A percentile compares a stretch with the other conserved stretches of the same genome.
phyloP scores from a whole-genome alignment of 2,797 vertebrate genomes.

The Taeniopygia guttata region DNA sequence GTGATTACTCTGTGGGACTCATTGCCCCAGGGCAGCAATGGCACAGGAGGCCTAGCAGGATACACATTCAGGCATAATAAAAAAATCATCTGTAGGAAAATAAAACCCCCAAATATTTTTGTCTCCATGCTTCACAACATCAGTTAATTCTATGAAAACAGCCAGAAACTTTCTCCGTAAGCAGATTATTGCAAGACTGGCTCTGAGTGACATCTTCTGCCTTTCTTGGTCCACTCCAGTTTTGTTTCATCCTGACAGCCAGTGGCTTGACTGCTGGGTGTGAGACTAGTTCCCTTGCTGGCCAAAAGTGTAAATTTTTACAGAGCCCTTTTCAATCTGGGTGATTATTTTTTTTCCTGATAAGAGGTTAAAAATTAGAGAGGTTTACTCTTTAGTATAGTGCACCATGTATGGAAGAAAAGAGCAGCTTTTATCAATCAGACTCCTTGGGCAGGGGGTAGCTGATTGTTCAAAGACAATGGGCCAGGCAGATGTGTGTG shows the following conservation, averaged over 20 bases:
- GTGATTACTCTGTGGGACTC: conserved; percentile 6
- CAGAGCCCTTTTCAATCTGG: not conserved
- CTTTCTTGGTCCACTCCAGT: not conserved
- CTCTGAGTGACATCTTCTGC: not conserved
- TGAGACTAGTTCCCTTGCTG: not conserved
- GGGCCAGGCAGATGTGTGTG: not conserved
- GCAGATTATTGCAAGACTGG: conserved; percentile 3
- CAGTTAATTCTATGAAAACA: conserved; percentile 32
- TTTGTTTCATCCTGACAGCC: not conserved
- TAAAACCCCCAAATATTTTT: not conserved
- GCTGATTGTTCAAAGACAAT: not conserved
- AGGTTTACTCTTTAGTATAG: not conserved
- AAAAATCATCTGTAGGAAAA: conserved; percentile 10
- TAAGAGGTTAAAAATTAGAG: not conserved
- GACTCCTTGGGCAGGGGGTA: not conserved
- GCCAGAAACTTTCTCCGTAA: conserved; percentile 30
- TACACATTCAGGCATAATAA: not conserved
- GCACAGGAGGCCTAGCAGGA: not conserved
- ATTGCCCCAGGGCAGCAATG: not conserved
- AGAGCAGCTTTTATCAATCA: not conserved
- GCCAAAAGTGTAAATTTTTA: not conserved
- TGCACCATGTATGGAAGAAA: not conserved
- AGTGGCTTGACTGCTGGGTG: not conserved
- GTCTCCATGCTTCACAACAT: not conserved
- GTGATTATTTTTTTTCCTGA: not conserved